These are phyloP conservation scores for Leucophora obtusa DNA, from an alignment of 2,888 invertebrate species.

Conservation along the genomic window DNA sequence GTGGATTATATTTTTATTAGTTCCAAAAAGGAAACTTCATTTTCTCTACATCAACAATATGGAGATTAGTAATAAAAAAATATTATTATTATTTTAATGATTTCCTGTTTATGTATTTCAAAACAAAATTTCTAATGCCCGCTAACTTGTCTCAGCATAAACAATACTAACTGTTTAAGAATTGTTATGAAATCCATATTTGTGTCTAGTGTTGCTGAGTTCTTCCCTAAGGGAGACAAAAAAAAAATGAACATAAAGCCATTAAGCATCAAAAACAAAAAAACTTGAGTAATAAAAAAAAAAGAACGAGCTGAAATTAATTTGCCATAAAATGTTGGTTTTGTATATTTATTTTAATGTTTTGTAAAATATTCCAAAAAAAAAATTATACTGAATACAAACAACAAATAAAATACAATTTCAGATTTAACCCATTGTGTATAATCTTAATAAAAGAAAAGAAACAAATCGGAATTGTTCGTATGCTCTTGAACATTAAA, in stretches of 20 bases:
- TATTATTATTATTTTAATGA: constrained; percentile 26
- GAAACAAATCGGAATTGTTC: too few relatives aligned
- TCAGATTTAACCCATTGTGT: constrained; percentile 8
- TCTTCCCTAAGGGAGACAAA: background rate
- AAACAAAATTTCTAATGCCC: background rate
- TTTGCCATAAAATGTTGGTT: constrained; percentile 46
- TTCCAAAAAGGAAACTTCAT: background rate
- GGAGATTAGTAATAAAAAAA: constrained; percentile 25
- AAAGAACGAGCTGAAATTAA: constrained; percentile 50
- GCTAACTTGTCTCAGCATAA: too few relatives aligned
- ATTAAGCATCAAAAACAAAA: constrained; percentile 1
- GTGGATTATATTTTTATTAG: constrained; percentile 21
- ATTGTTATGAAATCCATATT: too few relatives aligned
- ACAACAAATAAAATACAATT: too few relatives aligned
- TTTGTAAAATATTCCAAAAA: constrained; percentile 41
- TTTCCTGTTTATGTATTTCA: constrained; percentile 9
- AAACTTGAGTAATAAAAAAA: constrained; percentile 46
- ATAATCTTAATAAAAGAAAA: too few relatives aligned
- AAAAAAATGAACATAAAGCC: constrained; percentile 11
- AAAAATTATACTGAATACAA: constrained; percentile 20
- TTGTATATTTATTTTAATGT: constrained; percentile 20
- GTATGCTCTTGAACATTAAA: too few relatives aligned
- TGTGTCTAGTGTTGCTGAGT: too few relatives aligned
- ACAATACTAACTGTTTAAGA: too few relatives aligned
- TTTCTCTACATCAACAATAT: background rate